Conservation (phyloP, 2,888 invertebrate genomes). For the Malthinus seriepunctatus region DNA sequence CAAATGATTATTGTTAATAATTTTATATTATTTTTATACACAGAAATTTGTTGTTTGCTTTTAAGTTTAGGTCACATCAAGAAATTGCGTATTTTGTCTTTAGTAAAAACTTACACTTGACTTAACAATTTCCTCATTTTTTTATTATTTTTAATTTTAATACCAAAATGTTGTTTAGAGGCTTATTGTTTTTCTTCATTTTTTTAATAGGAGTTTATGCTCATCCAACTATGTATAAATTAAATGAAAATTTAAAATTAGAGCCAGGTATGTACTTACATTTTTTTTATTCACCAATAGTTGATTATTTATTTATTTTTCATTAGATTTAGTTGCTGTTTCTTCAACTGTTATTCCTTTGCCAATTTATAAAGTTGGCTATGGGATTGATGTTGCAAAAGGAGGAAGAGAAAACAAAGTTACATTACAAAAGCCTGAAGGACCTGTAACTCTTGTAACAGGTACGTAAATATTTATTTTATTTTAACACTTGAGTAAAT, state of each 20-base stretch:
- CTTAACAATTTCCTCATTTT: conserved; percentile 10
- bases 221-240: conserved; percentile 57
- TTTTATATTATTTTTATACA: conserved; percentile 1
- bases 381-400: conserved; percentile 56
- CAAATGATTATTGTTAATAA: conserved; percentile 8
- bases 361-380: conserved; percentile 63
- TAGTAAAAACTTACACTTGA: conserved; percentile 15
- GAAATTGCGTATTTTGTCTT: conserved; percentile 14
- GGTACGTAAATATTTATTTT: conserved; percentile 31
- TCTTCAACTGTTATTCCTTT: conserved; percentile 70
- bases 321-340: conserved; percentile 64
- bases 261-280: conserved; percentile 54
- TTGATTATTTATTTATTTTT: conserved; percentile 18
- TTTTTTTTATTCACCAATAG: background rate
- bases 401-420: conserved; percentile 51
- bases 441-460: conserved; percentile 46
- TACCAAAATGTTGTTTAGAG: conserved; percentile 11
- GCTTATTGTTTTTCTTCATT: conserved; percentile 68
- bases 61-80: conserved; percentile 21
- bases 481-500: no score
- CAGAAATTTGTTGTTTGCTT: conserved; percentile 10
- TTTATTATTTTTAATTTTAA: background rate
- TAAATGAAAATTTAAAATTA: conserved; percentile 56
- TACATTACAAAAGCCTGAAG: conserved; percentile 42
- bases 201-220: conserved; percentile 64